Base-by-base conservation (phyloP, 2,113 vertebrate species). In the Lagopus leucura region DNA sequence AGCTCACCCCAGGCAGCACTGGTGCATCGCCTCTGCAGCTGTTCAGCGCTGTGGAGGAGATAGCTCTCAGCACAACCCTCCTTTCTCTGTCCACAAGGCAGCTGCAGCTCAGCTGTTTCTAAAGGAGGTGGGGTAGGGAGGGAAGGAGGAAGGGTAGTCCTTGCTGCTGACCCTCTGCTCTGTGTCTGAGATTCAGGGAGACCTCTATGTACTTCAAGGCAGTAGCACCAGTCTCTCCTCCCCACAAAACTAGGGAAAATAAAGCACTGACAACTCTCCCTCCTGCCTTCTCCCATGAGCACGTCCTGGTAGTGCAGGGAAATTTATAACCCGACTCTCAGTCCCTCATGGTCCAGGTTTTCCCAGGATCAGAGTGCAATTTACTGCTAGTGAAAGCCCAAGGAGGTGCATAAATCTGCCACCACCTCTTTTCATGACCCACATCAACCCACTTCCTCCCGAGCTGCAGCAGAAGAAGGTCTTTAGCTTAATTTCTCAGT, bases 371-470 rank as follows among this genome's bases (percentile, higher is more conserved):
- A 1, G 52, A 94, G 78, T 38, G 43, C 50, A 92, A 91, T 93
- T 88, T 95, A 95, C 43, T 55, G 55, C 43, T 67, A 85, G 61
- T 47, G 16, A 57, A 84, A 89, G 69, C 67, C 57, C 74, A 81
- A 4, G 5, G 10, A 92, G 40, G 34, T 82, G 43, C 32, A 69
- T 89, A 93, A 94, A 89, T 76, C 86, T 74, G 69, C 54, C 72
- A 73, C n/a, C 58, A 65, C 19, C 43, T 74, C 38, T 70, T 82
- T 45, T 86, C 58, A 75, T 61, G 70, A 86, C 27, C 38, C 25
- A 15, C 21, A 8, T 52, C 64, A 77, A 25, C 52, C 38, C 40
- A 45, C 8, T 84, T 80, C 30, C 28, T 82, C 67, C 42, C 80
- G 74, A 55, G 3, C 27, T 91, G 52, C 20, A 71, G 30, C 60